Evolutionary conservation across 1,140 invertebrate species (phyloP), one percentile per base, ranked within the genome.

Genomic region (Archivesica marissinica): DNA sequence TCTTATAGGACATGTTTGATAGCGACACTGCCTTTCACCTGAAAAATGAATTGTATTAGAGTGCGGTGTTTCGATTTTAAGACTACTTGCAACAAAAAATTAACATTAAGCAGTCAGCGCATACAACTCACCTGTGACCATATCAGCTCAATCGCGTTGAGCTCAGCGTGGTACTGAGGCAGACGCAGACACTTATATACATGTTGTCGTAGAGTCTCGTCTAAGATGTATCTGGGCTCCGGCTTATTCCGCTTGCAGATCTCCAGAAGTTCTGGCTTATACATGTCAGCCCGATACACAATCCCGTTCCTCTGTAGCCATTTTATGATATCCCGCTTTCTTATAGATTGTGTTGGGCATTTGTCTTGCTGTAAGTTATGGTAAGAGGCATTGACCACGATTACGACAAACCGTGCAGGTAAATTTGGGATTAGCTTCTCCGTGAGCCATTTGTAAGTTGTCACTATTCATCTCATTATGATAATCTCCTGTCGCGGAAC

Each of bases 151-250:
- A 64, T 64, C 4, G 61, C 61, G 61, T 64, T 30, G 6, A 64
- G n/a, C 61, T 64, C 61, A 30, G 61, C 61, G 35, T 64, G 50
- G 56, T 61, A 61, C 56, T 23, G 56, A 7, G 56, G 56, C 25
- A 61, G 23, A 61, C 56, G 56, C 6, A 61, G 6, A 30, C 25
- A 28, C 7, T 15, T 61, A 30, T 61, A 20, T 11, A 23, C 56
- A 35, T 28, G 25, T 11, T 15, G 25, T 30, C n/a, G 2, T n/a
- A 61, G 13, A 6, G 33, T 30, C 33, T 6, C 7, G 33, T 61
- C 56, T 30, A 61, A 11, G 28, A 6, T 35, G 30, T 61, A 61
- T 35, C 20, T 35, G 2, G 56, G 56, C 4, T 3, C 7, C 20
- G 56, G 56, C n/a, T n/a, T 61, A 30, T 61, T 61, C 4, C 11